Evolutionary conservation across 92 coral and sea anemone species (phyloP).

Genomic region (Epizoanthus scotinus): DNA sequence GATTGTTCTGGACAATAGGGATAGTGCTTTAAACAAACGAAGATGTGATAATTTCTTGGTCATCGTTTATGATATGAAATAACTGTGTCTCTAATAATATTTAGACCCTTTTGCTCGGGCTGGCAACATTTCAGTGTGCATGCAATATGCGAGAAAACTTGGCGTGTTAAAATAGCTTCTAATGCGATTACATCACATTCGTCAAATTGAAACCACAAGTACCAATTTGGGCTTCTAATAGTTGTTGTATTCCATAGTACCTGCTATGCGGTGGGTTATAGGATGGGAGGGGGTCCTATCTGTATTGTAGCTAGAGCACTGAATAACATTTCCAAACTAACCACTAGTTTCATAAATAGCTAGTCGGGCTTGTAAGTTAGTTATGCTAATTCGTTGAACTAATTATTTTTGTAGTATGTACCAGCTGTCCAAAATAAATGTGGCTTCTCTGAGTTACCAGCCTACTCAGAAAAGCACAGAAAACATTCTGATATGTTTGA

Average conservation of each 20-base stretch:
- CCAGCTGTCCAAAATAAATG: too few relatives aligned
- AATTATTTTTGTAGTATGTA: too few relatives aligned
- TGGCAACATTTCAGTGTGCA: background rate
- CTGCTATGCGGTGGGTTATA: slow-evolving; percentile 8
- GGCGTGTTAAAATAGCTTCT: background rate
- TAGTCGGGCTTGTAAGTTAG: too few relatives aligned
- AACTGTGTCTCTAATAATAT: background rate
- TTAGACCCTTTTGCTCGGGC: background rate
- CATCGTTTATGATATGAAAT: background rate
- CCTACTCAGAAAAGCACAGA: too few relatives aligned
- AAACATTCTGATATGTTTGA: too few relatives aligned
- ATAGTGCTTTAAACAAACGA: background rate
- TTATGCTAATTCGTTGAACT: too few relatives aligned
- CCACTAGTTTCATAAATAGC: too few relatives aligned
- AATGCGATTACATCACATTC: background rate
- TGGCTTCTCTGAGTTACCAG: too few relatives aligned
- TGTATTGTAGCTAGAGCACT: too few relatives aligned
- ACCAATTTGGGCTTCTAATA: background rate
- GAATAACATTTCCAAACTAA: too few relatives aligned
- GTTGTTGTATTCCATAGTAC: background rate
- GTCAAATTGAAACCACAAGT: too few relatives aligned
- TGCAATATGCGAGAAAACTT: background rate
- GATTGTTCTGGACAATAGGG: background rate
- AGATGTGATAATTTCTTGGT: background rate
- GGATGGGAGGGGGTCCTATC: too few relatives aligned